phyloP scores from a whole-genome alignment of 2,888 invertebrate genomes.

The Zelleria hepariella region DNA sequence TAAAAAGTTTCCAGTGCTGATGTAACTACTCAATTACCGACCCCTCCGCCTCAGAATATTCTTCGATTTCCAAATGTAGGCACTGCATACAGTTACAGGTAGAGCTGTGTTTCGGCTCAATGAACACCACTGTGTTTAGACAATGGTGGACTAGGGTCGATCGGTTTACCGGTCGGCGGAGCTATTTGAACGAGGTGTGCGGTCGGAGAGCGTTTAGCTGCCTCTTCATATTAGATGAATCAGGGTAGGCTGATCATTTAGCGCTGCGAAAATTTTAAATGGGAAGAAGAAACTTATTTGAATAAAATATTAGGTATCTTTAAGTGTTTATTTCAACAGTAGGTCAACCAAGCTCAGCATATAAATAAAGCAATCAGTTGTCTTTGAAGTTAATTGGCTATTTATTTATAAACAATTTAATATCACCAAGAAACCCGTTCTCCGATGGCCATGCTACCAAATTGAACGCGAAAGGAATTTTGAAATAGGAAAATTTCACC shows the following conservation, averaged over 20 bases:
- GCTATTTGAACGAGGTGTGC: not conserved
- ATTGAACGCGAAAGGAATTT: constrained; percentile 49
- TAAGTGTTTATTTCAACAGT: too few species aligned
- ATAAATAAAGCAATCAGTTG: not conserved
- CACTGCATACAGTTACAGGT: too few species aligned
- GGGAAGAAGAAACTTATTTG: too few species aligned
- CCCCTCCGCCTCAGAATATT: constrained; percentile 8
- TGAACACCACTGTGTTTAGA: not conserved
- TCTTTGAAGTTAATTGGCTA: not conserved
- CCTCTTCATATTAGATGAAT: not conserved
- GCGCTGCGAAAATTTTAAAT: not conserved
- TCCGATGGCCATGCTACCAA: constrained; percentile 37
- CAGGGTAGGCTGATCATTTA: not conserved
- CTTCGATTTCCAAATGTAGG: not conserved
- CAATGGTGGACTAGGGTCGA: not conserved
- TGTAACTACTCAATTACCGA: constrained; percentile 56
- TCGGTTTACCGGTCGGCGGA: not conserved
- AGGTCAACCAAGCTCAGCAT: not conserved
- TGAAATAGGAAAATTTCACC: constrained; percentile 48
- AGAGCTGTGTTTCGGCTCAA: not conserved
- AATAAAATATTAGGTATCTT: too few species aligned
- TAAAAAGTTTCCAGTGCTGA: constrained; percentile 64
- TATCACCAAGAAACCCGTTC: constrained; percentile 11
- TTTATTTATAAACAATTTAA: constrained; percentile 4
- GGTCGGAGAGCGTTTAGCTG: not conserved